Evolutionary conservation across 1,140 invertebrate species (phyloP).

Genomic region (Harpegnathos saltator): DNA sequence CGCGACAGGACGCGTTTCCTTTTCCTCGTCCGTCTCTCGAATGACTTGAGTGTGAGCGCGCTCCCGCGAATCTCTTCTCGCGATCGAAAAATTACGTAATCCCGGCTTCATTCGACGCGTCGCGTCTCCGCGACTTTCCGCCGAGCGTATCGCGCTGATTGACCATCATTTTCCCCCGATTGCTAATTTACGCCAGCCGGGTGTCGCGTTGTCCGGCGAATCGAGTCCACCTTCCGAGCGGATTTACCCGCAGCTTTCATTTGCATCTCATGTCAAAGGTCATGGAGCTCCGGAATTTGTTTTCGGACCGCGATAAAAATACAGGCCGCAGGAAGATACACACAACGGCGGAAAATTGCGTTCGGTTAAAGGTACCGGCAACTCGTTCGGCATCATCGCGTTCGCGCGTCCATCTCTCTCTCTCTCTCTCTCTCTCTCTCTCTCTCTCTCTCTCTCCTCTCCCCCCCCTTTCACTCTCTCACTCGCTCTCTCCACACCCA

Average conservation of each 20-base stretch:
- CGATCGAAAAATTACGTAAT: constrained; percentile 15
- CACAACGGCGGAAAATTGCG: constrained; percentile 68
- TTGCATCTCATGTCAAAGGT: constrained; percentile 57
- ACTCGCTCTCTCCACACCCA: constrained; percentile 13
- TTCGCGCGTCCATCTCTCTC: not conserved
- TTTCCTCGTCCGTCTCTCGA: too few species aligned
- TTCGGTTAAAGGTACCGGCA: constrained; percentile 41
- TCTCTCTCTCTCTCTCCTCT: not conserved
- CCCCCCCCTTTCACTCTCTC: not conserved
- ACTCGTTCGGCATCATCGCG: constrained; percentile 21
- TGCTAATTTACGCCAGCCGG: constrained; percentile 14
- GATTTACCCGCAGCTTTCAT: constrained; percentile 32
- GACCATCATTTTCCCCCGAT: constrained; percentile 54
- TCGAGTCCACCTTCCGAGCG: constrained; percentile 18
- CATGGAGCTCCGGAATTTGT: constrained; percentile 55
- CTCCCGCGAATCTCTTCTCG: too few species aligned
- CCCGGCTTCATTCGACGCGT: not conserved
- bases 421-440: not conserved
- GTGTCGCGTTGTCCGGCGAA: constrained; percentile 40
- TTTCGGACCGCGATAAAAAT: constrained; percentile 65
- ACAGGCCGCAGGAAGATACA: constrained; percentile 56
- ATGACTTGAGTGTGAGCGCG: too few species aligned
- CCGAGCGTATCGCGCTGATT: constrained; percentile 22
- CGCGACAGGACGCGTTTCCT: too few species aligned
- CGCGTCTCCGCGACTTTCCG: not conserved